A percentile compares a stretch with the other conserved stretches of the same genome.
Evolutionary conservation across 1,140 invertebrate species (phyloP).

Genomic region (Tribolium madens): DNA sequence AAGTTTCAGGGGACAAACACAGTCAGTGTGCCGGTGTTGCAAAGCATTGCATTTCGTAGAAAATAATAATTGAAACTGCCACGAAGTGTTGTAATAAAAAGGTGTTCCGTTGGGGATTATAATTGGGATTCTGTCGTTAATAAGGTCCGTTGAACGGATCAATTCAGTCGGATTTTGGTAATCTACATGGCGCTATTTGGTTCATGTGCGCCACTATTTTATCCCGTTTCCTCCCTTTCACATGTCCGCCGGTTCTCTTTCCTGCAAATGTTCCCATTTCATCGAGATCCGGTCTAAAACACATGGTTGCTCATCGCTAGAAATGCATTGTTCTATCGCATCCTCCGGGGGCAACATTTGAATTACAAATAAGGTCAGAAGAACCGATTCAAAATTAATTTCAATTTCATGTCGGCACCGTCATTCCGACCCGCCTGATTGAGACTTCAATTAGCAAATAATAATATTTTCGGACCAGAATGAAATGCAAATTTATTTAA

Average conservation of each 20-base stretch:
- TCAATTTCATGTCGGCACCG: constrained; percentile 56
- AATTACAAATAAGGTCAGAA: constrained; percentile 59
- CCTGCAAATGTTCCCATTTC: constrained; percentile 32
- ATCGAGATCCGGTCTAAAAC: constrained; percentile 40
- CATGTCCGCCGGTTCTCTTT: constrained; percentile 40
- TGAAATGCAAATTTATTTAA: constrained; percentile 57
- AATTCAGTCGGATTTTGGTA: constrained; percentile 21
- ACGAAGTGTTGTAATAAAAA: neutral
- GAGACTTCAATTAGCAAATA: constrained; percentile 61
- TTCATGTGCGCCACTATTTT: constrained; percentile 11
- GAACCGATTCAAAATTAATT: constrained; percentile 57
- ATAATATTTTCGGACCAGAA: constrained; percentile 58
- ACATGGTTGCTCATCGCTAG: constrained; percentile 43
- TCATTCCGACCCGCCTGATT: constrained; percentile 56
- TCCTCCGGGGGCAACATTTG: constrained; percentile 52
- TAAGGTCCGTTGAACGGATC: constrained; percentile 13
- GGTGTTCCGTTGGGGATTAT: neutral
- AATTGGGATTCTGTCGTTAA: constrained; percentile 10
- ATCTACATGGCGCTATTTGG: constrained; percentile 3
- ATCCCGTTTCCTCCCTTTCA: constrained; percentile 29
- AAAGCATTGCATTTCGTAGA: neutral
- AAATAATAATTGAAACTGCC: constrained; percentile 15
- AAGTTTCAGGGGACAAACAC: constrained; percentile 48
- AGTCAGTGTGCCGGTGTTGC: neutral
- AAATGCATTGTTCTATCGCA: constrained; percentile 45